phyloP scores from a whole-genome alignment of 2,113 vertebrate species.

The Phyllostomus discolor region DNA sequence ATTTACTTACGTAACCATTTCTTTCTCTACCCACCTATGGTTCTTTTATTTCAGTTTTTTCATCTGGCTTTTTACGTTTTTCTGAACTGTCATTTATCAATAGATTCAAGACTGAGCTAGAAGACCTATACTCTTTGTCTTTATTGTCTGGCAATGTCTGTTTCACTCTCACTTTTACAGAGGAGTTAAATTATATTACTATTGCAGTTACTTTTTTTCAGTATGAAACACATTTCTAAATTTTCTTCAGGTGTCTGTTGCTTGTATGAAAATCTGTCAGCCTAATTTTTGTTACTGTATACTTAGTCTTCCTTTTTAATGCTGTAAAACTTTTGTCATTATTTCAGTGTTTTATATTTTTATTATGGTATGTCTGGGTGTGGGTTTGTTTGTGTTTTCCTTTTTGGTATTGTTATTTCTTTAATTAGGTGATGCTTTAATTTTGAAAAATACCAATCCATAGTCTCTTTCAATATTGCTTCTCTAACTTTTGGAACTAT shows the following conservation, averaged over 20 bases:
- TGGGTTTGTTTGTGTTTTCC: not conserved
- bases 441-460: not conserved
- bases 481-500: not conserved
- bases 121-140: not conserved
- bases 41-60: not conserved
- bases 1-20: not conserved
- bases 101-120: not conserved
- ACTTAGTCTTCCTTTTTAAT: not conserved
- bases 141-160: not conserved
- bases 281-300: not conserved
- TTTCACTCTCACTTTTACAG: not conserved
- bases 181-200: not conserved
- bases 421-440: not conserved
- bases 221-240: not conserved
- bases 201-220: not conserved
- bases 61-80: not conserved
- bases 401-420: not conserved
- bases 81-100: not conserved
- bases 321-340: not conserved
- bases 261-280: not conserved
- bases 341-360: not conserved
- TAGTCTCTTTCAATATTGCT: not conserved
- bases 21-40: not conserved
- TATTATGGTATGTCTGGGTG: not conserved
- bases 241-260: not conserved